These are phyloP conservation scores for Anoplopoma fimbria DNA, from an alignment of 2,113 vertebrate genomes.

Conservation along the genomic window DNA sequence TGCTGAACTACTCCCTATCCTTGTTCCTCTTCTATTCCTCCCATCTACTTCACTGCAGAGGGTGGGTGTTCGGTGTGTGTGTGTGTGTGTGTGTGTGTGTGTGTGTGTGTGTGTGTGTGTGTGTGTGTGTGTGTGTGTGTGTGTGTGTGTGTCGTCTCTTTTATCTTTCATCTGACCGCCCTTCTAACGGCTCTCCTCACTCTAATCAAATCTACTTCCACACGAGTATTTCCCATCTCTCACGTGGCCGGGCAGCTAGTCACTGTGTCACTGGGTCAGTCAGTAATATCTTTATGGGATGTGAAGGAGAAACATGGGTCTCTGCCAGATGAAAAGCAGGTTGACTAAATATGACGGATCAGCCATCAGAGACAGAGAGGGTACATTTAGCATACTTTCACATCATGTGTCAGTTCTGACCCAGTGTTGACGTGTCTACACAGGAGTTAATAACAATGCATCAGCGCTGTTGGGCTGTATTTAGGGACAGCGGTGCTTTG, in stretches of 20 bases:
- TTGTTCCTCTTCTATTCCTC: neutral
- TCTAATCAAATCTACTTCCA: constrained; percentile 59
- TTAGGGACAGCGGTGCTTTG: neutral
- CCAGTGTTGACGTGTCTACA: neutral
- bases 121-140: constrained; percentile 14
- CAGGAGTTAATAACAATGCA: neutral
- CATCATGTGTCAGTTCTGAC: neutral
- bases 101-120: neutral
- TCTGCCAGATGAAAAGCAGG: constrained; percentile 40
- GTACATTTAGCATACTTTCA: constrained; percentile 1
- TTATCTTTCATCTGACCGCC: neutral
- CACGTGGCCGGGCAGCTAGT: constrained; percentile 6
- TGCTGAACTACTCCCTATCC: neutral
- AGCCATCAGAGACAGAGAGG: constrained; percentile 14
- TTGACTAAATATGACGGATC: constrained; percentile 34
- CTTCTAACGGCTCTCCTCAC: neutral
- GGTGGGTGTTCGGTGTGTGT: neutral
- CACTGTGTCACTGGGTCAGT: constrained; percentile 65
- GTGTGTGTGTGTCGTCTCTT: neutral
- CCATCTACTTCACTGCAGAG: neutral
- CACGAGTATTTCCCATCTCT: constrained; percentile 2
- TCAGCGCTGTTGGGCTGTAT: neutral
- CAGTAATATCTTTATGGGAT: constrained; percentile 61
- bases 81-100: neutral
- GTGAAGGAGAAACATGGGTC: constrained; percentile 41